phyloP scores from a whole-genome alignment of 2,113 vertebrate species.

The Labeo rohita region DNA sequence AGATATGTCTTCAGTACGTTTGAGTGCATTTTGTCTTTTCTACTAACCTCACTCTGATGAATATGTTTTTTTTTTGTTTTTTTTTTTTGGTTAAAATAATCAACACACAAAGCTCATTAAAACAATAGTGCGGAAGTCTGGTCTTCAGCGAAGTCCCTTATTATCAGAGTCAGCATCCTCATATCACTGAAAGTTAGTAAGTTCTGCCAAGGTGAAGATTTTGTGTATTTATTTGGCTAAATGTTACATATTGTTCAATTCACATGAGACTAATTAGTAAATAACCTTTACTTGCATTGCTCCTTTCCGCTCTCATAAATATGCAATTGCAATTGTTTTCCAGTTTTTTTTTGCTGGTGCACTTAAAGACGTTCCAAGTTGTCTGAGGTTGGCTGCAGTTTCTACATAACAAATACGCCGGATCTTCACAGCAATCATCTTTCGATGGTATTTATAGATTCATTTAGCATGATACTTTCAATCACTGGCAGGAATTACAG shows the following conservation, averaged over 20 bases:
- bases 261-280: conserved; percentile 35
- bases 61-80: background rate
- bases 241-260: conserved; percentile 21
- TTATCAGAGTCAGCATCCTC: conserved; percentile 15
- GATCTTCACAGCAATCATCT: background rate
- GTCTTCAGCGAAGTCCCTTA: background rate
- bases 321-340: background rate
- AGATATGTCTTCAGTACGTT: background rate
- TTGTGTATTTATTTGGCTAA: conserved; percentile 23
- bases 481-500: background rate
- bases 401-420: background rate
- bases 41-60: background rate
- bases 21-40: background rate
- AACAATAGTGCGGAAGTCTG: conserved; percentile 3
- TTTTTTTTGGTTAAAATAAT: background rate
- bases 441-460: background rate
- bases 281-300: conserved; percentile 3
- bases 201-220: conserved; percentile 6
- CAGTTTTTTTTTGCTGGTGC: background rate
- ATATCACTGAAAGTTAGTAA: background rate
- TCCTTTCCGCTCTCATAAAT: background rate
- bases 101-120: background rate
- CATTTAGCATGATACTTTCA: background rate
- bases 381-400: background rate
- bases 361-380: background rate